These are phyloP conservation scores for Monodelphis domestica DNA, from an alignment of 2,797 vertebrate genomes.

Conservation along the genomic window DNA sequence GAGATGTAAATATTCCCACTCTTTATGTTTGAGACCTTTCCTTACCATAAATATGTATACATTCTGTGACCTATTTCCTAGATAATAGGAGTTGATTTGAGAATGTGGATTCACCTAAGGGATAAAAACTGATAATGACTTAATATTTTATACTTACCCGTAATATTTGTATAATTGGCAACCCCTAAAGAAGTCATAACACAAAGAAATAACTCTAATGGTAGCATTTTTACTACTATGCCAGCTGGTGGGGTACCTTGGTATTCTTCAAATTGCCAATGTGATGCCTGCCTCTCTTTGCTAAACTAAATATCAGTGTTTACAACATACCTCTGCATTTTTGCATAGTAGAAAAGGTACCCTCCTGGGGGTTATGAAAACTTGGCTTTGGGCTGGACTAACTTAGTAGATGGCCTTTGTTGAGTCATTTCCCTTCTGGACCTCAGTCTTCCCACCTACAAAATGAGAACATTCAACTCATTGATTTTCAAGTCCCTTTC, in stretches of 20 bases:
- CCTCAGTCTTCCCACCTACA: not conserved
- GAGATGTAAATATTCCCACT: not conserved
- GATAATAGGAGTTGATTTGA: not conserved
- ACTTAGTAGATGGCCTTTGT: not conserved
- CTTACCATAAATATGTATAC: not conserved
- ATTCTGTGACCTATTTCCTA: not conserved
- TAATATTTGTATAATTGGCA: not conserved
- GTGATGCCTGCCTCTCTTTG: not conserved
- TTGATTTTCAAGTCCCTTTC: not conserved
- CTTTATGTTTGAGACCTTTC: not conserved
- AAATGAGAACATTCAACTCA: not conserved
- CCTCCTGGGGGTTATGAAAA: not conserved
- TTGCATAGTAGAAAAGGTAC: not conserved
- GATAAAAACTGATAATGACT: not conserved
- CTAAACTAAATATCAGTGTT: not conserved
- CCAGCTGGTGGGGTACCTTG: not conserved
- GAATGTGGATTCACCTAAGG: not conserved
- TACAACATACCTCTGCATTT: not conserved
- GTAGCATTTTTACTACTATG: not conserved
- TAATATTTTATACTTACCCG: not conserved
- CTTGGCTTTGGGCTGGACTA: not conserved
- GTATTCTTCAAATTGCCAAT: not conserved
- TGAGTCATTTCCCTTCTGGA: not conserved
- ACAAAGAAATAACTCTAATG: not conserved
- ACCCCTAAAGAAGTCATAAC: not conserved